A percentile compares a stretch with the other conserved stretches of the same genome.
phyloP scores from a whole-genome alignment of 2,797 vertebrate genomes.

The Antennarius maculatus region DNA sequence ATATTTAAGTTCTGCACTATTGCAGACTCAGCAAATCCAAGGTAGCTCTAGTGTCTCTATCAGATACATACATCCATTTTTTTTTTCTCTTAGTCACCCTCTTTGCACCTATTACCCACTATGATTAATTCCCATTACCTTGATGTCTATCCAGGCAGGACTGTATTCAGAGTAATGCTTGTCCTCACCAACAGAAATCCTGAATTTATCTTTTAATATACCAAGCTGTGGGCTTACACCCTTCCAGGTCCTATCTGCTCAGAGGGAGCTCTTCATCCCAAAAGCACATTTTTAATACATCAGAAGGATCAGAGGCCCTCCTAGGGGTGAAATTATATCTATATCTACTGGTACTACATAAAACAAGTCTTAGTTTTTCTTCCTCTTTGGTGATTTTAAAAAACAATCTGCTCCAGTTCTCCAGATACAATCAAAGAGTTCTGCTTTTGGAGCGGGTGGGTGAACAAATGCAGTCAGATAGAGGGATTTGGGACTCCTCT shows the following conservation, averaged over 20 bases:
- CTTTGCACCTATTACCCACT: slow-evolving; percentile 25
- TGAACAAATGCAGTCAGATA: slow-evolving; percentile 63
- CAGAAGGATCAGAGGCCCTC: slow-evolving; percentile 27
- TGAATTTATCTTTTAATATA: slow-evolving; percentile 29
- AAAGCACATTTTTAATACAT: slow-evolving; percentile 38
- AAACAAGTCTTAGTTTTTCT: slow-evolving; percentile 17
- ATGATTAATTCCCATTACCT: slow-evolving; percentile 18
- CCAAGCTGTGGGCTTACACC: slow-evolving; percentile 13
- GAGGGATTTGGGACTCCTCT: slow-evolving; percentile 58
- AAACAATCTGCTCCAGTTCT: slow-evolving; percentile 48
- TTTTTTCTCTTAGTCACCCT: slow-evolving; percentile 8
- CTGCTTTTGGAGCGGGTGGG: slow-evolving; percentile 51
- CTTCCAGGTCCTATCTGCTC: slow-evolving; percentile 5
- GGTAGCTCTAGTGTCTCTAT: slow-evolving; percentile 1
- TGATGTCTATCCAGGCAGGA: slow-evolving; percentile 30
- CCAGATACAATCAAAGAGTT: slow-evolving; percentile 56
- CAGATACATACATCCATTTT: not conserved
- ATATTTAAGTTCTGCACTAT: slow-evolving; percentile 7
- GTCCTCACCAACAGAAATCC: slow-evolving; percentile 24
- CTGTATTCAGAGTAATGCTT: not conserved
- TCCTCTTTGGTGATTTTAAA: slow-evolving; percentile 41
- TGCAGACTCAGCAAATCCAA: slow-evolving; percentile 37
- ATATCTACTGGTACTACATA: slow-evolving; percentile 21
- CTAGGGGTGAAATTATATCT: slow-evolving; percentile 19
- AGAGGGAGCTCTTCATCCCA: not conserved